These are phyloP conservation scores for Pelodytes ibericus DNA, from an alignment of 2,797 vertebrate genomes.

Conservation along the genomic window DNA sequence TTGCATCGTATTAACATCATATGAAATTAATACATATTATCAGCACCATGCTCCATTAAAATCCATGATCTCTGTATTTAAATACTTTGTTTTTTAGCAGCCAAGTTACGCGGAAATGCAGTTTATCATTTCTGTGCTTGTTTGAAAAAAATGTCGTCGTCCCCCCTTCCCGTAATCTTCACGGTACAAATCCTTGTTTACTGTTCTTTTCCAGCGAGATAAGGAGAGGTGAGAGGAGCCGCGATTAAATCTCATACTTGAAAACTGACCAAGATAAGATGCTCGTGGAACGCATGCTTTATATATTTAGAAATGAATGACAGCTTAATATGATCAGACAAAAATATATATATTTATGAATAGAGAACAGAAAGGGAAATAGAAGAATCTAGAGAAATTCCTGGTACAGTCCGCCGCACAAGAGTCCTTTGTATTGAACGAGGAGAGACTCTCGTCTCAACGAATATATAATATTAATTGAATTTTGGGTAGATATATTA, in stretches of 20 bases:
- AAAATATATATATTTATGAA: conserved; percentile 14
- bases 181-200: conserved; percentile 43
- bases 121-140: conserved; percentile 11
- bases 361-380: conserved; percentile 12
- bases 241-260: conserved; percentile 45
- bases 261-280: conserved; percentile 49
- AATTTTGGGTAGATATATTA: conserved; percentile 34
- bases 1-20: neutral
- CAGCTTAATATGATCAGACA: conserved; percentile 31
- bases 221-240: conserved; percentile 38
- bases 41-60: neutral
- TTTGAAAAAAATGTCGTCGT: too few species aligned
- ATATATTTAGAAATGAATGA: conserved; percentile 39
- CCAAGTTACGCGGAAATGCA: conserved; percentile 21
- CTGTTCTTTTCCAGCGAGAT: conserved; percentile 40
- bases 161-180: conserved; percentile 46
- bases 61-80: neutral
- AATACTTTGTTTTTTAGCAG: conserved; percentile 1
- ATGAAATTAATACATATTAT: neutral
- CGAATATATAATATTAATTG: conserved; percentile 17
- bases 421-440: conserved; percentile 15
- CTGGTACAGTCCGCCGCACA: neutral
- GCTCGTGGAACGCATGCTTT: conserved; percentile 23
- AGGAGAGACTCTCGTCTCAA: conserved; percentile 11
- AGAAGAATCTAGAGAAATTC: conserved; percentile 13